phyloP scores from a whole-genome alignment of 2,888 invertebrate species.

The Trichogramma dendrolimi region DNA sequence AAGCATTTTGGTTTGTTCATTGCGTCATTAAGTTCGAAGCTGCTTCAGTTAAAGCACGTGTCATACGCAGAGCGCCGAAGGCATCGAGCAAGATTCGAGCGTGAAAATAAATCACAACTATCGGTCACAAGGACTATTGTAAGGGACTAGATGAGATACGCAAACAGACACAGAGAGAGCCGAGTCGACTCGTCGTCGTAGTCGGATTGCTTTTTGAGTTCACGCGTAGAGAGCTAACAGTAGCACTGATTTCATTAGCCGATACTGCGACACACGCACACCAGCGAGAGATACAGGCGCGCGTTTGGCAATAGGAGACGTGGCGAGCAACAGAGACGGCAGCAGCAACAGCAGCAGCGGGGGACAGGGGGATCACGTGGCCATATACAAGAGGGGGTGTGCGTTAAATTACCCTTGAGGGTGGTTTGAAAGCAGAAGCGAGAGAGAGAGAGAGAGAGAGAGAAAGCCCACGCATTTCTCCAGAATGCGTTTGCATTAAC shows the following conservation, averaged over 20 bases:
- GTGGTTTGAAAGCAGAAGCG: background rate
- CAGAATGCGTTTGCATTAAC: slow-evolving; percentile 47
- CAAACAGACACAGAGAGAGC: no score
- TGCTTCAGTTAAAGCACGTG: no score
- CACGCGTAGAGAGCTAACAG: background rate
- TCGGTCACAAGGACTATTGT: background rate
- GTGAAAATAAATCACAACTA: background rate
- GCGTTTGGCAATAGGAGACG: no score
- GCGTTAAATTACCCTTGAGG: slow-evolving; percentile 24
- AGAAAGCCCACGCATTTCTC: slow-evolving; percentile 32
- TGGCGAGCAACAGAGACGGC: no score
- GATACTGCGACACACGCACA: slow-evolving; percentile 33
- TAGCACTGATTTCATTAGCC: slow-evolving; percentile 51
- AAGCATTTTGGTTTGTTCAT: background rate
- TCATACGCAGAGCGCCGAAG: background rate
- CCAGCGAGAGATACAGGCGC: background rate
- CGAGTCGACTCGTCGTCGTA: no score
- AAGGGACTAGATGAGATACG: no score
- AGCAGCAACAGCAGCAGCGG: background rate
- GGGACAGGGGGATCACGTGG: slow-evolving; percentile 6
- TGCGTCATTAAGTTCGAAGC: no score
- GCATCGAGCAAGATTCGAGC: background rate
- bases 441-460: slow-evolving; percentile 3
- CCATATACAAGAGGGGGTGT: no score
- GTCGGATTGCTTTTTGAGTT: background rate